Percentiles rank a stretch among this genome's conserved stretches.
These are phyloP conservation scores for Calidris pugnax DNA, from an alignment of 2,113 vertebrate species.

Conservation along the genomic window DNA sequence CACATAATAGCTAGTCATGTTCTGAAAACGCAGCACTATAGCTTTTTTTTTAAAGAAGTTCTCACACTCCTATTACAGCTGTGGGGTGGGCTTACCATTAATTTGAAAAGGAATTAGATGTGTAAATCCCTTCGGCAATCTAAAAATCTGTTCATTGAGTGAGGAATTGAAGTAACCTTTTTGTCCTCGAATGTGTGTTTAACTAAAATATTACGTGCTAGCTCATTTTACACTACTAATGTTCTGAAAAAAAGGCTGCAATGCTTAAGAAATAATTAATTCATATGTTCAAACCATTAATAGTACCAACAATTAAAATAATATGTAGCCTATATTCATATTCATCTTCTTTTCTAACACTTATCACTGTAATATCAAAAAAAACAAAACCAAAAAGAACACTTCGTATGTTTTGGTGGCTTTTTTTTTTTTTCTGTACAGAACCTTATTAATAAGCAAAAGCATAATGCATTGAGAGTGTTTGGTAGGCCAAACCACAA, in stretches of 20 bases:
- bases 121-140: neutral
- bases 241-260: neutral
- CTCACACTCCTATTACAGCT: neutral
- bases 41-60: neutral
- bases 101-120: neutral
- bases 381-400: neutral
- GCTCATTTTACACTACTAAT: neutral
- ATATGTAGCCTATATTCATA: neutral
- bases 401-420: neutral
- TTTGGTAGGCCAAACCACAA: neutral
- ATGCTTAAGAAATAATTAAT: neutral
- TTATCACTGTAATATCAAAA: neutral
- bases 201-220: neutral
- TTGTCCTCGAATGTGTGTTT: neutral
- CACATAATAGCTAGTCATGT: conserved; percentile 54
- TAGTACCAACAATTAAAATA: neutral
- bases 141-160: conserved; percentile 2
- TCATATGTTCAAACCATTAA: neutral
- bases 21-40: neutral
- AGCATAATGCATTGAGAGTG: neutral
- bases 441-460: neutral
- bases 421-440: neutral
- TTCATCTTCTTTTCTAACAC: neutral
- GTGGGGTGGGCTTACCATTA: neutral
- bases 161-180: conserved; percentile 1